A percentile compares a stretch with the other conserved stretches of the same genome.
phyloP scores from a whole-genome alignment of 2,888 invertebrate species.

The Leptinotarsa peninsularis region DNA sequence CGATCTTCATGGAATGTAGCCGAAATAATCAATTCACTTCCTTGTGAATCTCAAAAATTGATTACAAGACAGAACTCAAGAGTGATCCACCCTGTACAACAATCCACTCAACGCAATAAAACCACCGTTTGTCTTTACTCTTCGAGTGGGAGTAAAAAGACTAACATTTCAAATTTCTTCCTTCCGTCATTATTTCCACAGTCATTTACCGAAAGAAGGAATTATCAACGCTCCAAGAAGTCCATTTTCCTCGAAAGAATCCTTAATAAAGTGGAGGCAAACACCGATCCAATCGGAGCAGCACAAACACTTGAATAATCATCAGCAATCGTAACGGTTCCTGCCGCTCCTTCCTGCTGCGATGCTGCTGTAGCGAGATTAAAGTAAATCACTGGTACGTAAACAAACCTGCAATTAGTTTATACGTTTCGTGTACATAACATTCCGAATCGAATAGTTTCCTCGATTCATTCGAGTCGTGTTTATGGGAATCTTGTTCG shows the following conservation, averaged over 20 bases:
- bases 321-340: conserved; percentile 22
- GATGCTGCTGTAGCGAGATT: conserved; percentile 34
- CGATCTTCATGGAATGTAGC: no score
- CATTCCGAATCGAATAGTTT: conserved; percentile 13
- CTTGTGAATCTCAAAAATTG: background rate
- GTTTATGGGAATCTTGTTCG: conserved; percentile 4
- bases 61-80: background rate
- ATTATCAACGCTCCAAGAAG: background rate
- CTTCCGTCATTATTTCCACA: conserved; percentile 16
- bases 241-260: conserved; percentile 34
- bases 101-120: background rate
- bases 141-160: background rate
- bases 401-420: conserved; percentile 43
- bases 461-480: background rate
- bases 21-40: no score
- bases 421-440: conserved; percentile 33
- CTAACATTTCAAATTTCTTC: background rate
- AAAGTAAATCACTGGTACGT: conserved; percentile 43
- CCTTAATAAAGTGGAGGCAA: conserved; percentile 45
- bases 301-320: conserved; percentile 46
- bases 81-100: background rate
- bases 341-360: conserved; percentile 12
- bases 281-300: conserved; percentile 44
- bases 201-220: conserved; percentile 13
- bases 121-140: background rate